phyloP scores from a whole-genome alignment of 2,797 vertebrate species.

The Labeo calbasu region DNA sequence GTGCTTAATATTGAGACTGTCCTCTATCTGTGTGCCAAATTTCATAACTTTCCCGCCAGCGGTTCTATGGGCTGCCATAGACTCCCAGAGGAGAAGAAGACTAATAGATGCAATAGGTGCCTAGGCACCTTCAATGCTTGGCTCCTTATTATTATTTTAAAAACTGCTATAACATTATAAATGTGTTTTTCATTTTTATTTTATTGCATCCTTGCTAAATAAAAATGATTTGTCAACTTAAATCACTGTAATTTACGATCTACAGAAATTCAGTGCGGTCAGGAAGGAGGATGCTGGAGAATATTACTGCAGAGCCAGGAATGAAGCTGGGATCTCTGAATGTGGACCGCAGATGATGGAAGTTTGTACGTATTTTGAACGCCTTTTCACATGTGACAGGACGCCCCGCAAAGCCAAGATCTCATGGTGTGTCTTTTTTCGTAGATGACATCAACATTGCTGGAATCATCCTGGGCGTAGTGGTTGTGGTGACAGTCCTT shows the following conservation, averaged over 20 bases:
- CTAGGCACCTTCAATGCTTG: too few species aligned
- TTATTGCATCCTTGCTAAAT: not conserved
- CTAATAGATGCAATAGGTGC: too few species aligned
- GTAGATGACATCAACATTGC: conserved; percentile 92
- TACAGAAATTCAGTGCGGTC: conserved; percentile 87
- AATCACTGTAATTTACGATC: not conserved
- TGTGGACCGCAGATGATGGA: conserved; percentile 91
- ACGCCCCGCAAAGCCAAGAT: not conserved
- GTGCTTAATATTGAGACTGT: too few species aligned
- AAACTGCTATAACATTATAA: too few species aligned
- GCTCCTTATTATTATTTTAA: too few species aligned
- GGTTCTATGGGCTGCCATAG: too few species aligned
- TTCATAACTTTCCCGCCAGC: too few species aligned
- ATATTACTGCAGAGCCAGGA: conserved; percentile 92
- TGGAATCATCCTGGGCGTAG: conserved; percentile 89
- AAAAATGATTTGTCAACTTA: conserved; percentile 11
- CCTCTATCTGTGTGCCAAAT: too few species aligned
- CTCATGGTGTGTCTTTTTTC: conserved; percentile 36
- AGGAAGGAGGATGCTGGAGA: conserved; percentile 90
- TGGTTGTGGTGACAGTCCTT: conserved; percentile 90
- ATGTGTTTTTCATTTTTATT: too few species aligned
- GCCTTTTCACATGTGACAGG: not conserved
- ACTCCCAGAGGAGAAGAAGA: too few species aligned
- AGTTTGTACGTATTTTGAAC: conserved; percentile 88
- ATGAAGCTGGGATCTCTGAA: conserved; percentile 87